These are phyloP conservation scores for Lates japonicus DNA, from an alignment of 2,797 vertebrate species.

Conservation along the genomic window DNA sequence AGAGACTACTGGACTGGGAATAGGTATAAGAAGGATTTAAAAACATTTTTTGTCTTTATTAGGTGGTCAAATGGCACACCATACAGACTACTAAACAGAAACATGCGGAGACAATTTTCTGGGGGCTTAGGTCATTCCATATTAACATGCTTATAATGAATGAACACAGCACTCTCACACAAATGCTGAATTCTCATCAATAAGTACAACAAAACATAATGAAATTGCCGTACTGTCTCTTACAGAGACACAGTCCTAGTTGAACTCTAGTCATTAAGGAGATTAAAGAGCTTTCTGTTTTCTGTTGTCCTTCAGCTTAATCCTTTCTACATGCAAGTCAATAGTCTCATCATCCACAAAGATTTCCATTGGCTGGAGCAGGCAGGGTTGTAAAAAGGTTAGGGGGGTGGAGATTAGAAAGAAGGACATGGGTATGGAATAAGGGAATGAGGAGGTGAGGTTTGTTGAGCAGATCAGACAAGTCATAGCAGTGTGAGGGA, in stretches of 20 bases:
- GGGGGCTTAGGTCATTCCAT: not conserved
- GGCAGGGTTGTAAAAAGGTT: conserved; percentile 58
- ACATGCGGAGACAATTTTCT: not conserved
- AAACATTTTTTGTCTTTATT: no score
- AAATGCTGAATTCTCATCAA: not conserved
- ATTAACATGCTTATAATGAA: not conserved
- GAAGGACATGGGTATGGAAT: not conserved
- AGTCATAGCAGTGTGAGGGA: not conserved
- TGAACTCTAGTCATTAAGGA: conserved; percentile 87
- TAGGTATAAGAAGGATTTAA: no score
- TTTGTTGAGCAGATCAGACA: conserved; percentile 14
- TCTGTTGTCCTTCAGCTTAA: conserved; percentile 93
- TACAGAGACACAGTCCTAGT: not conserved
- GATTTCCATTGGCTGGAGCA: conserved; percentile 90
- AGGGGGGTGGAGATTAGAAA: conserved; percentile 7
- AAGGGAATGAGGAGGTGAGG: conserved; percentile 5
- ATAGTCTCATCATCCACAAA: conserved; percentile 93
- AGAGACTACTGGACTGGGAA: no score
- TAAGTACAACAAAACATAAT: not conserved
- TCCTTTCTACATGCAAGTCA: no score
- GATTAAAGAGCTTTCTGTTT: conserved; percentile 92
- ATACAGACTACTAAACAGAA: not conserved
- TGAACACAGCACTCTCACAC: no score
- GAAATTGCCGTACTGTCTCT: no score
- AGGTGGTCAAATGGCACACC: no score